Evolutionary conservation across 2,797 vertebrate species (phyloP), one percentile per base, ranked within the genome.

Genomic region (Bucorvus abyssinicus): DNA sequence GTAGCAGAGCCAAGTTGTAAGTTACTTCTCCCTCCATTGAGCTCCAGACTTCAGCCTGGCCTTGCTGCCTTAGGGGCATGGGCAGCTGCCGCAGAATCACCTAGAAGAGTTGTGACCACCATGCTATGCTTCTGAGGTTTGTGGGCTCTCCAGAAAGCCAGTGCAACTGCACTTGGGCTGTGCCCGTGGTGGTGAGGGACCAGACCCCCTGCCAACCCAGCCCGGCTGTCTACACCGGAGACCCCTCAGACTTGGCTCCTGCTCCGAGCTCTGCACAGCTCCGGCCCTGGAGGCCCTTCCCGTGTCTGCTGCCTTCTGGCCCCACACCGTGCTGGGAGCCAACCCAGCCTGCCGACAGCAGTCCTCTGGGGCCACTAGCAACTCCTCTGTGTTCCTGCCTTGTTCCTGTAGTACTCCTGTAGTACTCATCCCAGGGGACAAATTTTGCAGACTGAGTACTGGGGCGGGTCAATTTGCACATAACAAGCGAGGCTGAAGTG

Each of bases 381-480:
- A 7, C 29, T 26, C 82, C 70, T 26, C 29, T 14, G 10, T 24
- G 47, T 29, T 38, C 60, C 44, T 49, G 34, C 38, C 44, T 36
- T 56, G 8, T 50, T n/a, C 29, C 42, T 36, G 4, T 15, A 30
- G 24, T 8, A 9, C 9, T 60, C 63, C 23, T 12, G 0, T 10
- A 74, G 29, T 10, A 16, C 45, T 49, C 14, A 4, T 47, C 42
- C 63, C 23, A 3, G 12, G 47, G 42, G 61, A 22, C 4, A 3
- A n/a, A 15, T 23, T 80, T 17, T 77, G 49, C 36, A 47, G 47
- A 11, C 34, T 14, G 21, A 53, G 32, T 29, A 14, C 55, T 8
- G 19, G 6, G 15, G 6, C 15, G 10, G 9, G 7, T 26, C 21
- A 8, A 2, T 59, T 42, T n/a, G 30, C n/a, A 29, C 10, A 0